Evolutionary conservation across 2,797 vertebrate species (phyloP), one percentile per base, ranked within the genome.

Genomic region (Myoxocephalus aenaeus): DNA sequence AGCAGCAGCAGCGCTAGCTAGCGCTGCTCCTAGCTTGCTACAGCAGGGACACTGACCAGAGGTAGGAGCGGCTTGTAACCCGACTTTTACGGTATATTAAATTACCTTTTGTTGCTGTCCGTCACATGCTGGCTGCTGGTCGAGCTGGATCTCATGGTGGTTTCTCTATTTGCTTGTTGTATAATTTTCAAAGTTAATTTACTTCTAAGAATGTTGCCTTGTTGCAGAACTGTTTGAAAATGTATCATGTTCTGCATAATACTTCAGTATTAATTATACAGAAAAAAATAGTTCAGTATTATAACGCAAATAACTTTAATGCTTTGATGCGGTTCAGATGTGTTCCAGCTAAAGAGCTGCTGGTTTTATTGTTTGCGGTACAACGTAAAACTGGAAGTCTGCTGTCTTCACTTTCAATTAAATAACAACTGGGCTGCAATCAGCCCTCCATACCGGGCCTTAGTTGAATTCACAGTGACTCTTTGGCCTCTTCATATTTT

Each of bases 401-500:
- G 50, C 73, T 17, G 29, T 81, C 36, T 65, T 61, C 59, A 58
- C 38, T 38, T 62, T 62, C n/a, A 25, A n/a, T 70, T 70, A 62
- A 74, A 66, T 68, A 80, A 73, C 27, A 78, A 40, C 48, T 62
- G 44, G n/a, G 38, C 53, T 20, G 40, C 36, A 57, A 78, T 82
- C 79, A 44, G 77, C 75, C 27, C 22, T 65, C 18, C 51, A 57
- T 58, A 11, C 29, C 32, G 38, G 64, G 66, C 59, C 61, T 48
- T n/a, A 44, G 61, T 36, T 22, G 29, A 25, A 73, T 25, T 40
- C 70, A 10, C 70, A 10, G 14, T 66, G 81, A 72, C 70, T 34
- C 46, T 85, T 87, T 80, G 44, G 61, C 84, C 62, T 84, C 65
- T 78, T 80, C 42, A 53, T 83, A 46, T 80, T 78, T 86, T 85